Conservation (phyloP, 2,113 vertebrate species). For the Ctenomys sociabilis region DNA sequence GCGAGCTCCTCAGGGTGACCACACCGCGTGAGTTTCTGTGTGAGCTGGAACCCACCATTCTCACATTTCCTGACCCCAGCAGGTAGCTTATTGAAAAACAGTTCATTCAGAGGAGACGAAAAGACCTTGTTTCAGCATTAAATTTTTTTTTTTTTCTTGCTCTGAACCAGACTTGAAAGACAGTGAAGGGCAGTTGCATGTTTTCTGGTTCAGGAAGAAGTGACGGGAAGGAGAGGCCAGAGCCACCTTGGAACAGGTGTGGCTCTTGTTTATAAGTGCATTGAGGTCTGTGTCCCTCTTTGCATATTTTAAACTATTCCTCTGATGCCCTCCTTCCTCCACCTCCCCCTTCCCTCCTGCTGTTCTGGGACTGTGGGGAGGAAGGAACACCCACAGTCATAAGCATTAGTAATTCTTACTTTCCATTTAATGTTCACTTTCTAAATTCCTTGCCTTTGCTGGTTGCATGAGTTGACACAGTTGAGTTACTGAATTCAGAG, state of each 20-base stretch:
- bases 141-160: neutral
- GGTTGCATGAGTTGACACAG: neutral
- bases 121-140: slow-evolving; percentile 75
- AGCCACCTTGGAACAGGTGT: neutral
- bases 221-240: neutral
- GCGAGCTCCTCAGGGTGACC: neutral
- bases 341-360: neutral
- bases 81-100: slow-evolving; percentile 79
- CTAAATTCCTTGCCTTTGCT: neutral
- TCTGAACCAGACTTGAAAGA: slow-evolving; percentile 43
- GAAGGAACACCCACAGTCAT: fast-evolving
- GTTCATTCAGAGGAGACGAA: slow-evolving; percentile 69
- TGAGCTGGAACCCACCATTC: neutral
- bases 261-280: neutral
- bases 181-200: neutral
- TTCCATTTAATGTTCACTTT: neutral
- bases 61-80: slow-evolving; percentile 80
- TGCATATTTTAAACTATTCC: too few species aligned
- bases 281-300: fast-evolving
- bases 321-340: fast-evolving
- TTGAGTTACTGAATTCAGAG: neutral
- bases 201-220: neutral
- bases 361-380: too few species aligned
- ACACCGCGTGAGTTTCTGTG: slow-evolving; percentile 51
- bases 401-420: neutral